Conservation (phyloP, 1,140 invertebrate species). For the Zelostemma sp. region DNA sequence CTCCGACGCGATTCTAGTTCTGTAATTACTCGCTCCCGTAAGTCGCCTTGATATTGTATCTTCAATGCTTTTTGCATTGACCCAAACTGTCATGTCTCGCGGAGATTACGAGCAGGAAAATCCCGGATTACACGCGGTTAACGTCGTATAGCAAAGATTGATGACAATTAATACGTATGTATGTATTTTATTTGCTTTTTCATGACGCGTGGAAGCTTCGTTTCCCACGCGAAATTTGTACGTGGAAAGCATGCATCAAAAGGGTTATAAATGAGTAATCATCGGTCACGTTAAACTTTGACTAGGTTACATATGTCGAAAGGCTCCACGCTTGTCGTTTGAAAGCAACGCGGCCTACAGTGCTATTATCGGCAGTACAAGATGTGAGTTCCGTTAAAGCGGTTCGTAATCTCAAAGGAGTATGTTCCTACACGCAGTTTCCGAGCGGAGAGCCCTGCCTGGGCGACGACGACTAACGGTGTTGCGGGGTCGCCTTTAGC, state of each 20-base stretch:
- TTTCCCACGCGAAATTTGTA: not conserved
- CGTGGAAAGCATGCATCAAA: too few species aligned
- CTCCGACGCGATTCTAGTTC: constrained; percentile 23
- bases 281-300: constrained; percentile 43
- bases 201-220: not conserved
- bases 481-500: constrained; percentile 25
- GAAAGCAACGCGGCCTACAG: constrained; percentile 35
- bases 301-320: constrained; percentile 42
- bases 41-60: not conserved
- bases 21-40: constrained; percentile 19
- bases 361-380: constrained; percentile 46
- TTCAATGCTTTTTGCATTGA: not conserved
- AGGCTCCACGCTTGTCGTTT: constrained; percentile 36
- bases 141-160: not conserved
- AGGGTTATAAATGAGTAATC: constrained; percentile 35
- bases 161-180: not conserved
- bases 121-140: not conserved
- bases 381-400: constrained; percentile 49
- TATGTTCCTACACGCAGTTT: constrained; percentile 27
- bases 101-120: constrained; percentile 1
- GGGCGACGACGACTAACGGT: constrained; percentile 35
- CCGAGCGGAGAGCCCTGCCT: constrained; percentile 18
- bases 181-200: too few species aligned
- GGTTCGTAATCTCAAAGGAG: constrained; percentile 38
- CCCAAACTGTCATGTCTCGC: not conserved